A percentile compares a stretch with the other conserved stretches of the same genome.
Evolutionary conservation across 2,888 invertebrate species (phyloP).

Genomic region (Drosophila monieri): DNA sequence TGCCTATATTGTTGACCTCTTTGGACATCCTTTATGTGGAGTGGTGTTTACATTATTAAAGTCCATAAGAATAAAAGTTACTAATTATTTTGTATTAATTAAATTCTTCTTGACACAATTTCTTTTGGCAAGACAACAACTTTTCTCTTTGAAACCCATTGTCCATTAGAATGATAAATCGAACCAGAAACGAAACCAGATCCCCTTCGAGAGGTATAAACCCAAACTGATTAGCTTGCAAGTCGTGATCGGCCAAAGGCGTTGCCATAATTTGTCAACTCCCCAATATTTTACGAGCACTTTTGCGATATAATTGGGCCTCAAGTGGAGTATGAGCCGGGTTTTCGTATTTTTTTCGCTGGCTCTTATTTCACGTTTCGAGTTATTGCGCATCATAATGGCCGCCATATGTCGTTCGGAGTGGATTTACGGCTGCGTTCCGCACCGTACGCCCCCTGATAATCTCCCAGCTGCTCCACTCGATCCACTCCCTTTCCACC

Average conservation of each 20-base stretch:
- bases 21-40: background rate
- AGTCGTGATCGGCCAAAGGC: slow-evolving; percentile 65
- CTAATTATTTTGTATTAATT: background rate
- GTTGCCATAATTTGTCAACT: slow-evolving; percentile 82
- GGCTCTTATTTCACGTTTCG: slow-evolving; percentile 60
- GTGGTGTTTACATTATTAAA: background rate
- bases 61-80: background rate
- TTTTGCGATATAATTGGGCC: slow-evolving; percentile 76
- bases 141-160: too few relatives aligned
- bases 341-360: slow-evolving; percentile 19
- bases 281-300: slow-evolving; percentile 79
- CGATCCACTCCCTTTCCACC: slow-evolving; percentile 27
- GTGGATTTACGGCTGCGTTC: slow-evolving; percentile 46
- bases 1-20: background rate
- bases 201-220: background rate
- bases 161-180: slow-evolving; percentile 1
- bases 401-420: slow-evolving; percentile 61
- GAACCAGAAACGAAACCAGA: slow-evolving; percentile 13
- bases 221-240: slow-evolving; percentile 56
- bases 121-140: background rate
- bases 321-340: slow-evolving; percentile 44
- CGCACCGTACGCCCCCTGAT: slow-evolving; percentile 23
- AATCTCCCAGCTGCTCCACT: slow-evolving; percentile 16
- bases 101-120: background rate
- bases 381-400: slow-evolving; percentile 75